phyloP scores from a whole-genome alignment of 2,113 vertebrate genomes.

The Guaruba guarouba region DNA sequence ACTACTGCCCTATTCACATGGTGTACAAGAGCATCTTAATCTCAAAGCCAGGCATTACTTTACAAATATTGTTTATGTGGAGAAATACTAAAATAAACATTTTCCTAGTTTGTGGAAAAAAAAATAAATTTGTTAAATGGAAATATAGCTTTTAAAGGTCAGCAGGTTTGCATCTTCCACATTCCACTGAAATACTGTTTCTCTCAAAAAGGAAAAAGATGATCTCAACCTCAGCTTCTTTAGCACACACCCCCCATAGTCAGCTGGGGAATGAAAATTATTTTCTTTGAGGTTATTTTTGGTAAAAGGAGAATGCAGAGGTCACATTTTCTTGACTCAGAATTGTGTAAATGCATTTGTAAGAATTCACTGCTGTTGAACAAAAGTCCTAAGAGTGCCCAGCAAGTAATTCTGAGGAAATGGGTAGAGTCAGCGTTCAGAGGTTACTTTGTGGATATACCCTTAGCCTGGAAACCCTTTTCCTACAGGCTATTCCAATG shows the following conservation, averaged over 20 bases:
- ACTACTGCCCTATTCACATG: neutral
- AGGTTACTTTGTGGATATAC: neutral
- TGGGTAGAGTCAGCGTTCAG: neutral
- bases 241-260: neutral
- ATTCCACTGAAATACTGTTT: slow-evolving; percentile 15
- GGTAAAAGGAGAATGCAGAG: neutral
- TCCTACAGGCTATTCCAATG: neutral
- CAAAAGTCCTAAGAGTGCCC: neutral
- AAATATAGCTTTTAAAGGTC: neutral
- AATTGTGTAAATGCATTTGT: neutral
- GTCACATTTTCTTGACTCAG: neutral
- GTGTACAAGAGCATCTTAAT: neutral
- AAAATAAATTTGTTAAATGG: neutral
- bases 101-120: neutral
- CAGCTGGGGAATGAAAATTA: slow-evolving; percentile 23
- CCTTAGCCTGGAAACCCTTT: neutral
- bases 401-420: neutral
- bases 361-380: neutral
- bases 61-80: neutral
- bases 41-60: neutral
- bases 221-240: neutral
- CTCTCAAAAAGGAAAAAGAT: neutral
- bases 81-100: neutral
- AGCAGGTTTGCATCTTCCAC: neutral
- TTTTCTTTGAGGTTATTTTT: slow-evolving; percentile 30